These are phyloP conservation scores for Cotesia vestalis DNA, from an alignment of 1,140 invertebrate species.

Conservation along the genomic window DNA sequence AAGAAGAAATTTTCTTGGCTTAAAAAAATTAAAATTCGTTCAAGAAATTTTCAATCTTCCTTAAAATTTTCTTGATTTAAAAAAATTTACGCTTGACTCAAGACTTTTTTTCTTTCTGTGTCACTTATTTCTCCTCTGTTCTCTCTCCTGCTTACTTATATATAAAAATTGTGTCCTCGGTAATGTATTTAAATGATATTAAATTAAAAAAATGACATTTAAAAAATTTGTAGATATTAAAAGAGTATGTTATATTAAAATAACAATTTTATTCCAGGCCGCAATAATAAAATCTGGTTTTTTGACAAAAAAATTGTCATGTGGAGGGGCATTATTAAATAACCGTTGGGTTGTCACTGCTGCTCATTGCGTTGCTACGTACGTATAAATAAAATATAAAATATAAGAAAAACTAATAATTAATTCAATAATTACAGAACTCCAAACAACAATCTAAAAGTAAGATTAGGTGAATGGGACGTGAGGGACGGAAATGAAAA, in stretches of 20 bases:
- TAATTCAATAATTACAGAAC: slow-evolving; percentile 66
- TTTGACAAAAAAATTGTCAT: slow-evolving; percentile 87
- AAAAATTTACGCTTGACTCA: too few relatives aligned
- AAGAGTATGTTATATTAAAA: too few relatives aligned
- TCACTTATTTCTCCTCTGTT: too few relatives aligned
- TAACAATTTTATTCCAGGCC: slow-evolving; percentile 64
- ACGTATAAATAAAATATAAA: slow-evolving; percentile 61
- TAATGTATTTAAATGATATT: not conserved
- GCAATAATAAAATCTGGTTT: slow-evolving; percentile 93
- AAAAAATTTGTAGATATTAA: slow-evolving; percentile 16
- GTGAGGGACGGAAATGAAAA: slow-evolving; percentile 84
- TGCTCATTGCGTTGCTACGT: slow-evolving; percentile 89
- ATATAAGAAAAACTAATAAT: not conserved
- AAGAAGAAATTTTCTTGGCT: too few relatives aligned
- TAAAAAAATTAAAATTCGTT: too few relatives aligned
- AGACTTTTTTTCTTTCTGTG: too few relatives aligned
- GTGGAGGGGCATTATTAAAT: slow-evolving; percentile 89
- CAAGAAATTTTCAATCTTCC: too few relatives aligned
- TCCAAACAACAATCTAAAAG: slow-evolving; percentile 84
- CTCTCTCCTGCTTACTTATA: too few relatives aligned
- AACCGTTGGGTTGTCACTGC: slow-evolving; percentile 90
- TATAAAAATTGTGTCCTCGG: too few relatives aligned
- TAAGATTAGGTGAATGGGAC: slow-evolving; percentile 91
- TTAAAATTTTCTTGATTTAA: too few relatives aligned
- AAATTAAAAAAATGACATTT: slow-evolving; percentile 1